These are phyloP conservation scores for Platysteira castanea DNA, from an alignment of 2,113 vertebrate species.

Conservation along the genomic window DNA sequence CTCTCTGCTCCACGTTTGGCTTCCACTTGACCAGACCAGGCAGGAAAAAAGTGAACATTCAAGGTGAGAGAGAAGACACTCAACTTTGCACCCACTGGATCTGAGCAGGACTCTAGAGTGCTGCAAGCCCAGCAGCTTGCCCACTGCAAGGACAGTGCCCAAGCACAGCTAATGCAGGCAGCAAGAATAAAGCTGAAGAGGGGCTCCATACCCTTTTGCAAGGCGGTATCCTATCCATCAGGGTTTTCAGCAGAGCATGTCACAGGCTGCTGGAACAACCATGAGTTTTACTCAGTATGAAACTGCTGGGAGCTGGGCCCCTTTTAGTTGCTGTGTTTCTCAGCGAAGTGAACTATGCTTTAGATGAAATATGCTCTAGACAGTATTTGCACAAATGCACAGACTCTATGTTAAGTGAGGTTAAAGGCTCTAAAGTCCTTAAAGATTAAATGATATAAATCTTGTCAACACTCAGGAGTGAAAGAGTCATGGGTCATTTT, in stretches of 20 bases:
- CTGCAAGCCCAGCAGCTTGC: not conserved
- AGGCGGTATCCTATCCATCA: not conserved
- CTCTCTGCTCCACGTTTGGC: not conserved
- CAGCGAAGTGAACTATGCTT: not conserved
- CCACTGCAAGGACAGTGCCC: not conserved
- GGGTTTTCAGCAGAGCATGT: not conserved
- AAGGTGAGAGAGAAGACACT: not conserved
- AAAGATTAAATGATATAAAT: not conserved
- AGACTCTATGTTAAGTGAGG: not conserved
- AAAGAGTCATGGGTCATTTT: not conserved
- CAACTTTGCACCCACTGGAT: not conserved
- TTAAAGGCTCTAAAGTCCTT: not conserved
- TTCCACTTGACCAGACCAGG: not conserved
- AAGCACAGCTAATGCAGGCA: not conserved
- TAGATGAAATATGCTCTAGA: not conserved
- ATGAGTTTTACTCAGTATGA: not conserved
- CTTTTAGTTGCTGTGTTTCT: not conserved
- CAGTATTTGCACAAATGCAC: not conserved
- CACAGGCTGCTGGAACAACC: not conserved
- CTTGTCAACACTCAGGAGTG: not conserved
- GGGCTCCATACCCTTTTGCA: not conserved
- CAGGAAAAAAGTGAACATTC: not conserved
- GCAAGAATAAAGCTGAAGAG: not conserved
- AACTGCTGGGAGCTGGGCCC: not conserved
- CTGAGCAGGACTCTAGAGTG: accelerated